Conservation (phyloP, 1,140 invertebrate genomes). For the Papilio machaon region DNA sequence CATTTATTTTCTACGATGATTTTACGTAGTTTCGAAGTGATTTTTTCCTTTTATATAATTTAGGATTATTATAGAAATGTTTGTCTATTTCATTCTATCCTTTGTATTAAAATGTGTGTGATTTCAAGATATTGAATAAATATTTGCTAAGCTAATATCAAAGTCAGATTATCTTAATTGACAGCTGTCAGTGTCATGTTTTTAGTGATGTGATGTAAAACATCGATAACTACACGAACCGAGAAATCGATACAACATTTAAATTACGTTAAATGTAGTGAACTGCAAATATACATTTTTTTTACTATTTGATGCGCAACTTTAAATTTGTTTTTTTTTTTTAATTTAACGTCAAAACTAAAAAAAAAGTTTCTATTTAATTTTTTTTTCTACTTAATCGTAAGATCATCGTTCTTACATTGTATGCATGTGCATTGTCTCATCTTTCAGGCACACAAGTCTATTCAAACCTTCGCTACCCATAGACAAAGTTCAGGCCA, state of each 20-base stretch:
- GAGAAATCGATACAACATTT: background rate
- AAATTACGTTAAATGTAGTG: background rate
- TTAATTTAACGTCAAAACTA: background rate
- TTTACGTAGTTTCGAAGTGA: no score
- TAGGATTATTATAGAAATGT: background rate
- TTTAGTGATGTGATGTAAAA: background rate
- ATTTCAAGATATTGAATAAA: background rate
- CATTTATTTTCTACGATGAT: no score
- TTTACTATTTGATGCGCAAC: no score
- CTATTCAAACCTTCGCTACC: slow-evolving; percentile 58
- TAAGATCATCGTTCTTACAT: background rate
- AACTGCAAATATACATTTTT: no score
- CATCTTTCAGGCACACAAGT: slow-evolving; percentile 44
- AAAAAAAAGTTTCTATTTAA: background rate
- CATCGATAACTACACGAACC: no score
- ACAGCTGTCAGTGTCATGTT: background rate
- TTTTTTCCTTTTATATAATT: no score
- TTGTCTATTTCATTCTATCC: background rate
- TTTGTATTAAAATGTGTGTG: background rate
- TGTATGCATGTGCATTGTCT: background rate
- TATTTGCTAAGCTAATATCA: background rate
- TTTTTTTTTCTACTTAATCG: background rate
- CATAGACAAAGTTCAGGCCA: slow-evolving; percentile 52
- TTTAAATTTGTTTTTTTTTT: no score
- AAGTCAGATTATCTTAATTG: background rate